Evolutionary conservation across 1,140 invertebrate genomes (phyloP).

Genomic region (Archivesica marissinica): DNA sequence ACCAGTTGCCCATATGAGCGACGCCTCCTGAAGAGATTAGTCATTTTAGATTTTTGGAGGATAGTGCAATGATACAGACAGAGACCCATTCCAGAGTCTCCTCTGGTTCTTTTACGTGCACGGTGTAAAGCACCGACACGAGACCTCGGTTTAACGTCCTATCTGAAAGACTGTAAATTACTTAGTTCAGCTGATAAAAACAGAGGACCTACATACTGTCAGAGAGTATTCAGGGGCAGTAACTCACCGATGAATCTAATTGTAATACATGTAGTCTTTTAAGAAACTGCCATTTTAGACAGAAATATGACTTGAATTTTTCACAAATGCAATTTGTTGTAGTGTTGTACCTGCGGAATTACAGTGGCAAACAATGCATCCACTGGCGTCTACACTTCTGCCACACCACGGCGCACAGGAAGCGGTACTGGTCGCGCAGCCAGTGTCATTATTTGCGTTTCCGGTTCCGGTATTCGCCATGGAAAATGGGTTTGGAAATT

Average conservation of each 20-base stretch:
- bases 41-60: no score
- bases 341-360: background rate
- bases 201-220: no score
- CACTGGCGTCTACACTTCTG: constrained; percentile 1
- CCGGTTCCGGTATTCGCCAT: constrained; percentile 23
- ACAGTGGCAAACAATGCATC: constrained; percentile 10
- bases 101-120: no score
- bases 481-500: constrained; percentile 21
- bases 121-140: no score
- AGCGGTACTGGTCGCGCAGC: background rate
- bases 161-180: background rate
- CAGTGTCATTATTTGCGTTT: background rate
- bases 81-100: no score
- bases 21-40: no score
- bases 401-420: constrained; percentile 38
- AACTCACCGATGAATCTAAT: no score
- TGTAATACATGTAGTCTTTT: background rate
- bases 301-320: background rate
- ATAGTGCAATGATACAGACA: no score
- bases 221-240: no score
- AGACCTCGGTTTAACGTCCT: background rate
- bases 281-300: background rate
- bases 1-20: no score
- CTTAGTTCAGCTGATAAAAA: no score
- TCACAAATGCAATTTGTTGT: background rate